Evolutionary conservation across 2,888 invertebrate species (phyloP).

Genomic region (Willowsia nigromaculata): DNA sequence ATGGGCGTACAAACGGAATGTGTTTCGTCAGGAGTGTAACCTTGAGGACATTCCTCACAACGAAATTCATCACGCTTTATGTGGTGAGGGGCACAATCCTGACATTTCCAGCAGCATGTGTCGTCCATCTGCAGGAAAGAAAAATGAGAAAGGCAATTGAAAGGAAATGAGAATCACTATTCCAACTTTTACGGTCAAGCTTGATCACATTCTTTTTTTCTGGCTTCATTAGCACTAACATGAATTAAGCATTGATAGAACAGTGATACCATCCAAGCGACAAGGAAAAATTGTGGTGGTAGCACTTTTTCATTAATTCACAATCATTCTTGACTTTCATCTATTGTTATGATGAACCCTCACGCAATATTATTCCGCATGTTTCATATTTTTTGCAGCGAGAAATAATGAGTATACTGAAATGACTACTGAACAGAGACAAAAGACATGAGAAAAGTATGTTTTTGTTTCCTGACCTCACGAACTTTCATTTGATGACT

Average conservation of each 20-base stretch:
- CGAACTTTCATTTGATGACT: constrained; percentile 80
- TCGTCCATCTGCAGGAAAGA: constrained; percentile 80
- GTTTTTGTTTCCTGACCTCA: constrained; percentile 77
- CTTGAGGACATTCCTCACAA: constrained; percentile 81
- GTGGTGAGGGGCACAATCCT: constrained; percentile 81
- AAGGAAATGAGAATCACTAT: too few species aligned
- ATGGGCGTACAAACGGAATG: constrained; percentile 81
- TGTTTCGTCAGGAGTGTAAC: constrained; percentile 80
- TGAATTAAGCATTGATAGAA: not conserved
- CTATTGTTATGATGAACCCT: too few species aligned
- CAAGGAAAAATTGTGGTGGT: not conserved
- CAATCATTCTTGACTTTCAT: too few species aligned
- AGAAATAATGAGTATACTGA: too few species aligned
- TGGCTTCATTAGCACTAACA: not conserved
- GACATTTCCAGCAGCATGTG: constrained; percentile 83
- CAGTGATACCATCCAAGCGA: not conserved
- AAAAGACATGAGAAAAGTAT: not conserved
- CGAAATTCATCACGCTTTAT: constrained; percentile 81
- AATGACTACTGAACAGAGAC: too few species aligned
- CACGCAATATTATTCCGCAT: too few species aligned
- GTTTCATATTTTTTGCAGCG: too few species aligned
- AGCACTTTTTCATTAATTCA: not conserved
- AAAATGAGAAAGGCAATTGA: too few species aligned
- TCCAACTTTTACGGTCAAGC: not conserved
- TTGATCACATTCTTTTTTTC: not conserved